A percentile compares a stretch with the other conserved stretches of the same genome.
These are phyloP conservation scores for Temnothorax unifasciatus DNA, from an alignment of 2,888 invertebrate species.

Conservation along the genomic window DNA sequence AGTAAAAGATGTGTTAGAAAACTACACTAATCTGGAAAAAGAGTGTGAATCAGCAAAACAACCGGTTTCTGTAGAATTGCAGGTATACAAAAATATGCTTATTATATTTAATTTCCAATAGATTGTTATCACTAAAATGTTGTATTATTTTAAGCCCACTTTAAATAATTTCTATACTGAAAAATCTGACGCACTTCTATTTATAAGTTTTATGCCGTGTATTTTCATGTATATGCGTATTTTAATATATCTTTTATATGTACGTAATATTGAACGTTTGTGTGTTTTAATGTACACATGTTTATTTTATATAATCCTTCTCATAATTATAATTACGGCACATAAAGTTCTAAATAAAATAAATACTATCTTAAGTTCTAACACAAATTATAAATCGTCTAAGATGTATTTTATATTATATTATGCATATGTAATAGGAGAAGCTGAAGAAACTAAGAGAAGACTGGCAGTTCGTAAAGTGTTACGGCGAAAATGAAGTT, in stretches of 20 bases:
- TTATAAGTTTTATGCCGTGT: not conserved
- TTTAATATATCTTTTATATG: too few relatives aligned
- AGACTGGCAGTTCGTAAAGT: conserved; percentile 87
- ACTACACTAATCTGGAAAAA: conserved; percentile 89
- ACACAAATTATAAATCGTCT: not conserved
- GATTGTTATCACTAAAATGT: not conserved
- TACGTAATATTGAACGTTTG: too few relatives aligned
- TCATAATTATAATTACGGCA: not conserved
- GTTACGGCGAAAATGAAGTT: conserved; percentile 80
- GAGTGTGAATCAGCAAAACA: conserved; percentile 87
- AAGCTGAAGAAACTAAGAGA: conserved; percentile 87
- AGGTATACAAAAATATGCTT: conserved; percentile 80
- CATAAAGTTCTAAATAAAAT: conserved; percentile 9
- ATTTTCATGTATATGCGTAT: not conserved
- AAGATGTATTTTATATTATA: not conserved
- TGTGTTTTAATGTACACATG: not conserved
- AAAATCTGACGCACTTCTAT: not conserved
- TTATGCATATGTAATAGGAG: conserved; percentile 83
- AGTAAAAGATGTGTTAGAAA: conserved; percentile 89
- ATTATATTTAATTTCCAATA: not conserved
- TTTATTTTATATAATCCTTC: too few relatives aligned
- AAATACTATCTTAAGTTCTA: not conserved
- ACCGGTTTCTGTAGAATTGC: conserved; percentile 86
- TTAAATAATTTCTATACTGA: not conserved
- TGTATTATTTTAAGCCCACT: not conserved